phyloP scores from a whole-genome alignment of 2,797 vertebrate species.

The Lacerta viridis region DNA sequence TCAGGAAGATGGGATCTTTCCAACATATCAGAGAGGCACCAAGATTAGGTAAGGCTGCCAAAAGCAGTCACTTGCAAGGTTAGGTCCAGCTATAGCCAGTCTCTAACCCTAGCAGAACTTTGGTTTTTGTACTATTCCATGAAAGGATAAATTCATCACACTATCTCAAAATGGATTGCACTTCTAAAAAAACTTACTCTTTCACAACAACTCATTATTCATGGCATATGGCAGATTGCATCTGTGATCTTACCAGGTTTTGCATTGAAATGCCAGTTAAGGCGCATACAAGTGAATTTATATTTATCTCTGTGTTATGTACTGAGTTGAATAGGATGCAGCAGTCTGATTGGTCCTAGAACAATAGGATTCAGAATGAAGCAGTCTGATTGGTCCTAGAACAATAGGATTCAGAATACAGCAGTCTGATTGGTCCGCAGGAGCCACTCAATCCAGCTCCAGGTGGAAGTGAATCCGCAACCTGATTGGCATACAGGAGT shows the following conservation, averaged over 20 bases:
- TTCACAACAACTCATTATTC: conserved; percentile 57
- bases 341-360: too few species aligned
- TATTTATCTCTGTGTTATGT: background rate
- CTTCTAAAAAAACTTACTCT: conserved; percentile 65
- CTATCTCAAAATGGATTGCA: conserved; percentile 63
- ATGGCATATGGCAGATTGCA: conserved; percentile 28
- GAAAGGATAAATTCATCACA: background rate
- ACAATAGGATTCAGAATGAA: too few species aligned
- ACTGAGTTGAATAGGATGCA: too few species aligned
- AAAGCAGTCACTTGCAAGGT: background rate
- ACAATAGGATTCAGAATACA: too few species aligned
- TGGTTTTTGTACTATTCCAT: background rate
- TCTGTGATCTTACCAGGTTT: conserved; percentile 14
- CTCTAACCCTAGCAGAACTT: background rate
- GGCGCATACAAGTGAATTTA: background rate
- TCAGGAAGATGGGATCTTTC: too few species aligned
- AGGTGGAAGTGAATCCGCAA: too few species aligned
- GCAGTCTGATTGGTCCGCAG: too few species aligned
- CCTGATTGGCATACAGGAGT: too few species aligned
- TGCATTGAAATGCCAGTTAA: background rate
- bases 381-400: too few species aligned
- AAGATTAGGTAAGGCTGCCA: background rate
- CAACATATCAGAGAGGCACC: too few species aligned
- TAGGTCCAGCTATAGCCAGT: background rate
- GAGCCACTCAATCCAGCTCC: too few species aligned